Percentiles rank a stretch among this genome's conserved stretches.
phyloP scores from a whole-genome alignment of 1,140 invertebrate species.

The Tetragonula clypearis region DNA sequence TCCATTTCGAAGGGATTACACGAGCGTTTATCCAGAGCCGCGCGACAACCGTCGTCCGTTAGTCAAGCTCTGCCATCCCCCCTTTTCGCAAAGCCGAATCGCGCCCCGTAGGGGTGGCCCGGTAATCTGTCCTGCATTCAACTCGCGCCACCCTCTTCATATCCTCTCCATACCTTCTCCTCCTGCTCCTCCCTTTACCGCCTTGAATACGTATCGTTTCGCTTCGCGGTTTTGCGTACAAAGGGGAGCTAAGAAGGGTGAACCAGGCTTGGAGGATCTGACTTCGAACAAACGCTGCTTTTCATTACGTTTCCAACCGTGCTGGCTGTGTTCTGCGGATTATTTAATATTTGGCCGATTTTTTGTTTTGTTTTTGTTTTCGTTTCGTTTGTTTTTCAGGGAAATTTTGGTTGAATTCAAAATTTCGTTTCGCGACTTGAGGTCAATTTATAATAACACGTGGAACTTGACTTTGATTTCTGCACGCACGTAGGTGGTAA shows the following conservation, averaged over 20 bases:
- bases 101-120: conserved; percentile 20
- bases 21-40: conserved; percentile 36
- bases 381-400: no score
- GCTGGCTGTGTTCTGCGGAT: no score
- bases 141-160: conserved; percentile 1
- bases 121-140: conserved; percentile 45
- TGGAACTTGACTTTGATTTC: no score
- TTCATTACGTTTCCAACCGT: not conserved
- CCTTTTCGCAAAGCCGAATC: conserved; percentile 21
- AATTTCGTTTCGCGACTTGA: no score
- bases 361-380: no score
- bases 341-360: no score
- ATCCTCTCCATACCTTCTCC: not conserved
- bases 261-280: not conserved
- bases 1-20: conserved; percentile 37
- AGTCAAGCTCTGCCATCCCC: conserved; percentile 23
- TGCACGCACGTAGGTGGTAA: no score
- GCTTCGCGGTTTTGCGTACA: conserved; percentile 1
- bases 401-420: no score
- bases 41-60: conserved; percentile 28
- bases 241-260: not conserved
- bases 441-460: no score
- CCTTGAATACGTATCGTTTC: conserved; percentile 21
- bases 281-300: not conserved
- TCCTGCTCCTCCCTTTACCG: not conserved